phyloP scores from a whole-genome alignment of 2,888 invertebrate species.

The Steinernema carpocapsae region DNA sequence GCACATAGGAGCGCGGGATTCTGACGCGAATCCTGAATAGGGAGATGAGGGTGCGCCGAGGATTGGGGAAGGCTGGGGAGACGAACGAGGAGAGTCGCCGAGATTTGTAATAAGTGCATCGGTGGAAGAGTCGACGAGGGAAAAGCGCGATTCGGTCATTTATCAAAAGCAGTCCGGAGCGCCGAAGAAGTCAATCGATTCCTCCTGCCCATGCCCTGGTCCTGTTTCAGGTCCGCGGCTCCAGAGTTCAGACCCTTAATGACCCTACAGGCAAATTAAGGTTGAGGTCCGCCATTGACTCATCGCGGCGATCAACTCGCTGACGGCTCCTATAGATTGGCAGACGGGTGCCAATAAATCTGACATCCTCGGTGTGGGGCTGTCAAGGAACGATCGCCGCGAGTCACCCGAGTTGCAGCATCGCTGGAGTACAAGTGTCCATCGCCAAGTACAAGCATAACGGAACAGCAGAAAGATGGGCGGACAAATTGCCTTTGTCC shows the following conservation, averaged over 20 bases:
- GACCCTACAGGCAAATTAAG: too few relatives aligned
- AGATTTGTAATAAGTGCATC: slow-evolving; percentile 30
- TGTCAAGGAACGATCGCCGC: slow-evolving; percentile 17
- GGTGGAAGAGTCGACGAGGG: slow-evolving; percentile 3
- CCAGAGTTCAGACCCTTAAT: too few relatives aligned
- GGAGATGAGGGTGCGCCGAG: too few relatives aligned
- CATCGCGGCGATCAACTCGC: neutral
- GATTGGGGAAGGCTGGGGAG: neutral
- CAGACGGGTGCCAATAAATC: slow-evolving; percentile 32
- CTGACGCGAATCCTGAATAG: too few relatives aligned
- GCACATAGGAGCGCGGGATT: neutral
- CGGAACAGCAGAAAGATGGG: neutral
- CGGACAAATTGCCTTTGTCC: slow-evolving; percentile 28
- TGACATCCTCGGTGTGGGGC: slow-evolving; percentile 1
- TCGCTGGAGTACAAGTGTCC: slow-evolving; percentile 2
- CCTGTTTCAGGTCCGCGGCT: too few relatives aligned
- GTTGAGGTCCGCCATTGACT: neutral
- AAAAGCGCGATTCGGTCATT: slow-evolving; percentile 31
- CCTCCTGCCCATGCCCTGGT: neutral
- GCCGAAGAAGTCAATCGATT: slow-evolving; percentile 27
- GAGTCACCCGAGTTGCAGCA: too few relatives aligned
- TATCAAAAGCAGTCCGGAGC: slow-evolving; percentile 8
- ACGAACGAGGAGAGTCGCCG: neutral
- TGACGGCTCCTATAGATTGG: neutral
- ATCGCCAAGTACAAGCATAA: slow-evolving; percentile 9